Conservation (phyloP, 2,113 vertebrate species). For the Psittacus erithacus region DNA sequence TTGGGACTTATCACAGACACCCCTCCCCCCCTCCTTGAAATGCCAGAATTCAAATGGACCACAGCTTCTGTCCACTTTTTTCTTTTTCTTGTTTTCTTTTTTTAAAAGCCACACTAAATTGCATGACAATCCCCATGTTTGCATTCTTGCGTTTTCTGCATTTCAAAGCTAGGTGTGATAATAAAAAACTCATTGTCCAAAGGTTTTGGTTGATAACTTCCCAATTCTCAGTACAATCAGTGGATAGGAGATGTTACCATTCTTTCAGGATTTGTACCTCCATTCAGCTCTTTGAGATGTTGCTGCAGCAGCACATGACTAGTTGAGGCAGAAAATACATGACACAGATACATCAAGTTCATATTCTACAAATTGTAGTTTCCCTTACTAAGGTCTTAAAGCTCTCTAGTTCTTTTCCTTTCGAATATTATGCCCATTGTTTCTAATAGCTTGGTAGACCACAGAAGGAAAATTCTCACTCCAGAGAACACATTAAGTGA, state of each 20-base stretch:
- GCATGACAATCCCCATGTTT: neutral
- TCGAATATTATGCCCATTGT: neutral
- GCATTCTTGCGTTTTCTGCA: neutral
- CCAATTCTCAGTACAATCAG: neutral
- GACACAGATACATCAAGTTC: neutral
- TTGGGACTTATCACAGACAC: neutral
- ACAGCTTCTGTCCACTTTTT: neutral
- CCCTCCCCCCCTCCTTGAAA: neutral
- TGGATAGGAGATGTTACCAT: neutral
- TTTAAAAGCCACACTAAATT: neutral
- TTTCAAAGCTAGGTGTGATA: neutral
- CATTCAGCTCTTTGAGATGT: neutral
- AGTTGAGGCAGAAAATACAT: neutral
- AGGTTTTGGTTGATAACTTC: neutral
- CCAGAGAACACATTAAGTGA: constrained; percentile 38
- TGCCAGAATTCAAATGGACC: neutral
- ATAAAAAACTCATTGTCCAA: neutral
- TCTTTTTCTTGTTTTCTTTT: neutral
- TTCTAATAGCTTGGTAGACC: constrained; percentile 40
- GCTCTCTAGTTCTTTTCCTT: neutral
- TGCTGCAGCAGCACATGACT: neutral
- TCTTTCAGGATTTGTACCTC: neutral
- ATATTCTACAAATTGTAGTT: neutral
- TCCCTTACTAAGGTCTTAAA: neutral
- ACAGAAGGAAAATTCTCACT: constrained; percentile 45